These are phyloP conservation scores for Cantharis lateralis DNA, from an alignment of 2,888 invertebrate genomes.

Conservation along the genomic window DNA sequence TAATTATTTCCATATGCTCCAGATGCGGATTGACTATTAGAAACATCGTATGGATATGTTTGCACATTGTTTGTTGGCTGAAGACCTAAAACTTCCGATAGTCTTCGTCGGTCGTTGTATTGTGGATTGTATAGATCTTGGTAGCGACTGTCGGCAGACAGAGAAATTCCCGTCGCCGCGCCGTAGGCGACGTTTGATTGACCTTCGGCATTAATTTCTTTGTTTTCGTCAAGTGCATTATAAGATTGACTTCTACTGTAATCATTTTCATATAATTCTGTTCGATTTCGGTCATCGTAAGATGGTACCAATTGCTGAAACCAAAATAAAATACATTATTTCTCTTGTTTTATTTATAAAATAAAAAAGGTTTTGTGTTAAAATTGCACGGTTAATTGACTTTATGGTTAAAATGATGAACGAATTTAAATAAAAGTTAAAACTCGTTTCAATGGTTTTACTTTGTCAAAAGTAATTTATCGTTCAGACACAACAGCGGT, in stretches of 20 bases:
- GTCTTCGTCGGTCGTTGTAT: not conserved
- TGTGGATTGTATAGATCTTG: not conserved
- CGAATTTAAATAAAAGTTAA: too few species aligned
- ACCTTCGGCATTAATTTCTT: not conserved
- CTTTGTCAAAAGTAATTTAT: too few species aligned
- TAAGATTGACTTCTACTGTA: constrained; percentile 19
- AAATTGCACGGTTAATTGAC: too few species aligned
- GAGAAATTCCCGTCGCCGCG: not conserved
- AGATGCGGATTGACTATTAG: not conserved
- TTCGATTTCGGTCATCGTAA: constrained; percentile 32
- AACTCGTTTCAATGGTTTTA: too few species aligned
- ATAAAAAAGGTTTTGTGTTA: not conserved
- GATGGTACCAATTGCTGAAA: constrained; percentile 47
- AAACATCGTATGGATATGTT: not conserved
- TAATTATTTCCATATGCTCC: not conserved
- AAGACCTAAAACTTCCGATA: not conserved
- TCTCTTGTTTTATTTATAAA: not conserved
- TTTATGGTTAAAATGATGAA: too few species aligned
- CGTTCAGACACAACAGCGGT: too few species aligned
- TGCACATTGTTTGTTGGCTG: not conserved
- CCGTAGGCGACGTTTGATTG: not conserved
- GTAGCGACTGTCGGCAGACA: not conserved
- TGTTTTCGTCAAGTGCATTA: not conserved
- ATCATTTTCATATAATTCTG: constrained; percentile 30
- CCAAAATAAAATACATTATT: constrained; percentile 17